Evolutionary conservation across 2,797 vertebrate species (phyloP).

Genomic region (Okamejei kenojei): DNA sequence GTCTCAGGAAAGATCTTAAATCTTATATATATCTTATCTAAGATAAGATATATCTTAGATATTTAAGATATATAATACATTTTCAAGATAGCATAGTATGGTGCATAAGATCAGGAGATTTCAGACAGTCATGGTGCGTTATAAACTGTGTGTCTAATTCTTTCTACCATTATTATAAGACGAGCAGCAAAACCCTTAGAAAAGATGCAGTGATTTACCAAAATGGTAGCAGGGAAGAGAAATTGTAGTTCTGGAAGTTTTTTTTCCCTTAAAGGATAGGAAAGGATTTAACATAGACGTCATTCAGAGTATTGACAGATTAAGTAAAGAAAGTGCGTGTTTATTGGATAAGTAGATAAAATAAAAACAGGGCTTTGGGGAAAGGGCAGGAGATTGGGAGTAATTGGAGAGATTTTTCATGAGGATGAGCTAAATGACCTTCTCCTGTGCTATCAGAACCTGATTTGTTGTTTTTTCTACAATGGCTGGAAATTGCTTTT

Average conservation of each 20-base stretch:
- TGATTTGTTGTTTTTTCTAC: neutral
- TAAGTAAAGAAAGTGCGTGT: neutral
- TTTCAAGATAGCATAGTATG: too few species aligned
- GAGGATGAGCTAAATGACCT: neutral
- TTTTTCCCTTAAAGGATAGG: neutral
- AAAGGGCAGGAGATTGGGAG: neutral
- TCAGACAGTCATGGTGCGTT: too few species aligned
- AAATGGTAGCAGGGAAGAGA: neutral
- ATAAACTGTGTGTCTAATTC: neutral
- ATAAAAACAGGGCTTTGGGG: neutral
- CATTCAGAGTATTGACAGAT: neutral
- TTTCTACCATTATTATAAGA: neutral
- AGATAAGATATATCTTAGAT: too few species aligned
- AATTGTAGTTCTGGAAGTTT: too few species aligned
- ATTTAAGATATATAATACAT: too few species aligned
- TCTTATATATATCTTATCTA: too few species aligned
- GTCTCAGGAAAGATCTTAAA: too few species aligned
- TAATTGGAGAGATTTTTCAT: neutral
- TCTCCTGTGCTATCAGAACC: neutral
- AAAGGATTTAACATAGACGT: neutral
- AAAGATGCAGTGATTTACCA: neutral
- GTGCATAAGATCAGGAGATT: too few species aligned
- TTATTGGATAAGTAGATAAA: neutral
- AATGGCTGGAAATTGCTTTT: neutral
- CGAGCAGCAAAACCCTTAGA: neutral